phyloP scores from a whole-genome alignment of 2,797 vertebrate species.

The Pseudochromis fuscus region DNA sequence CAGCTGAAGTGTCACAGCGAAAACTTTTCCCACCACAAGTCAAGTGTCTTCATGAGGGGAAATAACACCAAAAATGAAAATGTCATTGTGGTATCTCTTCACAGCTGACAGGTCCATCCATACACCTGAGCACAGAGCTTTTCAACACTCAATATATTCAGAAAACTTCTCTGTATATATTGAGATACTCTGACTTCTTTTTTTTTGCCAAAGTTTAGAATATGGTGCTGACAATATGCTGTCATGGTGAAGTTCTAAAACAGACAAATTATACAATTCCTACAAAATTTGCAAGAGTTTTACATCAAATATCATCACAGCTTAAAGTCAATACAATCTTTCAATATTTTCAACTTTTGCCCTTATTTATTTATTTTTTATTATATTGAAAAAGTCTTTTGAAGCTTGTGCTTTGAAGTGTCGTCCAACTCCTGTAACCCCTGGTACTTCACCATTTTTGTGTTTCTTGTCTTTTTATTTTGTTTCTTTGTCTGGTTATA shows the following conservation, averaged over 20 bases:
- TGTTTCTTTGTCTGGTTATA: slow-evolving; percentile 9
- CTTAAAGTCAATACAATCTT: background rate
- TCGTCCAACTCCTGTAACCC: background rate
- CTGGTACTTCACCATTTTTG: background rate
- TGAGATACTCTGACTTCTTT: slow-evolving; percentile 40
- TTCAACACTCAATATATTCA: slow-evolving; percentile 50
- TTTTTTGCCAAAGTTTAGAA: slow-evolving; percentile 53
- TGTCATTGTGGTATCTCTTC: slow-evolving; percentile 65
- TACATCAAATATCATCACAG: background rate
- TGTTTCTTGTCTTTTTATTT: too few relatives aligned
- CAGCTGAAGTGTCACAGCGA: slow-evolving; percentile 58
- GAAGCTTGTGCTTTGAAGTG: background rate
- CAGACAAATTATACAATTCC: slow-evolving; percentile 15
- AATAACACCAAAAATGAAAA: slow-evolving; percentile 70
- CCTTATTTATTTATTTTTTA: background rate
- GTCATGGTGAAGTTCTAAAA: slow-evolving; percentile 27
- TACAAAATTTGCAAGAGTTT: slow-evolving; percentile 13
- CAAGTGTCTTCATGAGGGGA: slow-evolving; percentile 67
- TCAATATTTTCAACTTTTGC: slow-evolving; percentile 4
- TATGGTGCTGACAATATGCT: slow-evolving; percentile 48
- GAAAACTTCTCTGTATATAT: slow-evolving; percentile 37
- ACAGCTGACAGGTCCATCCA: slow-evolving; percentile 67
- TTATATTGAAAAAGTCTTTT: background rate
- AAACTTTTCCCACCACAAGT: slow-evolving; percentile 53
- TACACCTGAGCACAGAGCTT: slow-evolving; percentile 44